Base-by-base conservation (phyloP, 1,140 invertebrate species). In the Drosophila littoralis region DNA sequence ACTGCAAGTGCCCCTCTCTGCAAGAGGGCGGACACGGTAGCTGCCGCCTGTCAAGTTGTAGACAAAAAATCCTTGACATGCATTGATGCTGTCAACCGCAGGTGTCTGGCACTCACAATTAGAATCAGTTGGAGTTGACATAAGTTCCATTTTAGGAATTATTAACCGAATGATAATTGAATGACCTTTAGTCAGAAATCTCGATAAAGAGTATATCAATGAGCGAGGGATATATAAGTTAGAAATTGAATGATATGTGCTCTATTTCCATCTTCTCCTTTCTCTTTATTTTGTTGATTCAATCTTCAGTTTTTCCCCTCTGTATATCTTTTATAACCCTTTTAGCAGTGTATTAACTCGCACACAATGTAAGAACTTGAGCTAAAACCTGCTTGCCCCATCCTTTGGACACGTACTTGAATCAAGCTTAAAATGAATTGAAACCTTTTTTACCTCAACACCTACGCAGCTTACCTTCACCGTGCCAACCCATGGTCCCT, bases 391-490 rank as follows among this genome's bases (percentile, higher is more conserved):
- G 22, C 12, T 17, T 59, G 15, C 5, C 17, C 57, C n/a, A 22
- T 28, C 17, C 40, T 40, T 15, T 38, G 12, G 0, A 38, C 58
- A 12, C 12, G 42, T 43, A 33, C 32, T 35, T 13, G 60, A 63
- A 45, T 33, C 15, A 36, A 52, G 67, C 75, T 59, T 73, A 54
- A 8, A 51, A 48, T 36, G 33, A 63, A 55, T 36, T 61, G 36
- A 60, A 74, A 77, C 32, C 51, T 42, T 67, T 42, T 72, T 70
- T 50, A 51, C 22, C 40, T 54, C 54, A 61, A 73, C 71, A 78
- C 67, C 63, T 66, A 81, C 77, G 76, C 83, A 82, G 17, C 48
- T 46, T 68, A 5, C 38, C 15, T 50, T 13, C 7, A 40, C 22
- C 10, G 52, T 45, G 38, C 51, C 57, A 13, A 43, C 33, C 46